Percentiles rank a stretch among this genome's conserved stretches.
Evolutionary conservation across 2,797 vertebrate genomes (phyloP).

Genomic region (Cossypha heuglini): DNA sequence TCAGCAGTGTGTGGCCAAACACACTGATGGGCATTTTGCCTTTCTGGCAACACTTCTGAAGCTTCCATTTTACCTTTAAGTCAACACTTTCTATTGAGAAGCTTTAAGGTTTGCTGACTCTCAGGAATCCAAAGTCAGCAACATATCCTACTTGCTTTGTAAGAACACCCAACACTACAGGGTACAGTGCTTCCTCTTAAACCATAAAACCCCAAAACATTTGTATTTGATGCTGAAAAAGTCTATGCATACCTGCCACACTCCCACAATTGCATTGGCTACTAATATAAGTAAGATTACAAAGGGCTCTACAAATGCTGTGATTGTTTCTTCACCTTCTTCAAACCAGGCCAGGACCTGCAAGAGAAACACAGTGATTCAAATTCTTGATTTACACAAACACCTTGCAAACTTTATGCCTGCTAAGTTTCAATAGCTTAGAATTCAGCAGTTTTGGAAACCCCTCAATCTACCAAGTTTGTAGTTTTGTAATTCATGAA

Average conservation of each 20-base stretch:
- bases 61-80: conserved; percentile 11
- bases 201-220: neutral
- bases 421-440: neutral
- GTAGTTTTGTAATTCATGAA: neutral
- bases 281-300: conserved; percentile 98
- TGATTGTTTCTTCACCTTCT: conserved; percentile 98
- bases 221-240: neutral
- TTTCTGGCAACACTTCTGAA: neutral
- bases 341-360: conserved; percentile 99
- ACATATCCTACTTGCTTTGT: neutral
- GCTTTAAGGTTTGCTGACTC: neutral
- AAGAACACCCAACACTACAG: neutral
- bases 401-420: neutral
- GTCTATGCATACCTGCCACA: conserved; percentile 92
- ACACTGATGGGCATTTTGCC: neutral
- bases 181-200: neutral
- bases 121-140: neutral
- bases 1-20: neutral
- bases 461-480: neutral
- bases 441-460: neutral
- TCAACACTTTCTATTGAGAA: neutral
- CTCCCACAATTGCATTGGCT: conserved; percentile 97
- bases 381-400: neutral
- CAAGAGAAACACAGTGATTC: conserved; percentile 37
- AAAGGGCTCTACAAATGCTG: conserved; percentile 98